Percentiles rank a stretch among this genome's conserved stretches.
Evolutionary conservation across 1,140 invertebrate genomes (phyloP).

Genomic region (Pectinophora gossypiella): DNA sequence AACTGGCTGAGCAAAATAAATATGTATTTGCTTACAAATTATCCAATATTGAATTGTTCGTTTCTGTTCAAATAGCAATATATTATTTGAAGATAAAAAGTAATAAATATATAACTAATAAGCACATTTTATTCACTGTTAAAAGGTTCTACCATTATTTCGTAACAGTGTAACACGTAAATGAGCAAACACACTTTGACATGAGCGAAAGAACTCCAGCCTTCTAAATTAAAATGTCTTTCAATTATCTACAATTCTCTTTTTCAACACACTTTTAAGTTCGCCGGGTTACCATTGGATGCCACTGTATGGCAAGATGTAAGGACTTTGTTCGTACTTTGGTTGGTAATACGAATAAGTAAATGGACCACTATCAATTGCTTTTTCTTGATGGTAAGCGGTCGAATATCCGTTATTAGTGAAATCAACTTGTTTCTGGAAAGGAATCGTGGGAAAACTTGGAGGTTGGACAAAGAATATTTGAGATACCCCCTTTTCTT

Average conservation of each 20-base stretch:
- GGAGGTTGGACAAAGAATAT: background rate
- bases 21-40: no score
- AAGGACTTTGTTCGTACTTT: background rate
- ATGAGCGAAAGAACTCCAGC: no score
- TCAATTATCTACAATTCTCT: background rate
- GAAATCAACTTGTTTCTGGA: background rate
- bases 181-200: no score
- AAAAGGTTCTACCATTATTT: no score
- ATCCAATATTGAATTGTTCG: no score
- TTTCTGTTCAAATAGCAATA: no score
- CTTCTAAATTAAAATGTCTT: no score
- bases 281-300: background rate
- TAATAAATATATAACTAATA: no score
- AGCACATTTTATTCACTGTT: no score
- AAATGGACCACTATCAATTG: background rate
- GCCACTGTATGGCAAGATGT: background rate
- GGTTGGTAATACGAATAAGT: background rate
- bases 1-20: no score
- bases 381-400: background rate
- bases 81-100: no score
- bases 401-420: background rate
- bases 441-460: background rate
- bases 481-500: background rate
- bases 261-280: slow-evolving; percentile 9
- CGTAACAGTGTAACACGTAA: no score